Conservation (phyloP, 1,140 invertebrate species). For the Gonioctena quinquepunctata region DNA sequence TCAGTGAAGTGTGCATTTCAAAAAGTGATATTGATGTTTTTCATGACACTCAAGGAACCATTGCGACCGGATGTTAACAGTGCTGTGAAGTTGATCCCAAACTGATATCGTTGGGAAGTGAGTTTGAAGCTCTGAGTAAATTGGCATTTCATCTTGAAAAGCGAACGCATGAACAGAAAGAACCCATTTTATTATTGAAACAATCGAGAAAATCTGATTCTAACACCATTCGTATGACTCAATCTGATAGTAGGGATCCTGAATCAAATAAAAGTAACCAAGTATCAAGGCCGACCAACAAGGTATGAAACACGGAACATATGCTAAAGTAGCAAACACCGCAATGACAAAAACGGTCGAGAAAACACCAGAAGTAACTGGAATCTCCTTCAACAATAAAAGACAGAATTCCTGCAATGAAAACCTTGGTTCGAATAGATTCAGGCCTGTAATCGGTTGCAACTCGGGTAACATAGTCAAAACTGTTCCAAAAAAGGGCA, state of each 20-base stretch:
- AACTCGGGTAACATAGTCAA: background rate
- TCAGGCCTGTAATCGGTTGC: background rate
- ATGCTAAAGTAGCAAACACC: background rate
- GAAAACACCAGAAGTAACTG: background rate
- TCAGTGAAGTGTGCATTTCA: background rate
- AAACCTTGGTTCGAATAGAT: background rate
- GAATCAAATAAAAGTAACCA: constrained; percentile 5
- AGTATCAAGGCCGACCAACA: background rate
- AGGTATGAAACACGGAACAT: constrained; percentile 4
- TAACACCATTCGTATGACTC: background rate
- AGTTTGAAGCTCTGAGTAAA: background rate
- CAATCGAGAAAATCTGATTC: background rate
- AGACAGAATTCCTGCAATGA: background rate
- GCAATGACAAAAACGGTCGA: background rate
- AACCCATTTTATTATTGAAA: background rate
- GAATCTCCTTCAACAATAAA: background rate
- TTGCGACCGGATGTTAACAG: background rate
- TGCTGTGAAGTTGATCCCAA: background rate
- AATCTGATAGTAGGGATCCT: background rate
- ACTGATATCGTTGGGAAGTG: constrained; percentile 1
- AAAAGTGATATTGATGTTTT: background rate
- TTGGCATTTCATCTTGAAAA: background rate
- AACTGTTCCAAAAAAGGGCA: background rate
- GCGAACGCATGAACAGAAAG: background rate
- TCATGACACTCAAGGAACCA: background rate